Evolutionary conservation across 2,888 invertebrate species (phyloP), one percentile per base, ranked within the genome.

Genomic region (Dasypolia templi): DNA sequence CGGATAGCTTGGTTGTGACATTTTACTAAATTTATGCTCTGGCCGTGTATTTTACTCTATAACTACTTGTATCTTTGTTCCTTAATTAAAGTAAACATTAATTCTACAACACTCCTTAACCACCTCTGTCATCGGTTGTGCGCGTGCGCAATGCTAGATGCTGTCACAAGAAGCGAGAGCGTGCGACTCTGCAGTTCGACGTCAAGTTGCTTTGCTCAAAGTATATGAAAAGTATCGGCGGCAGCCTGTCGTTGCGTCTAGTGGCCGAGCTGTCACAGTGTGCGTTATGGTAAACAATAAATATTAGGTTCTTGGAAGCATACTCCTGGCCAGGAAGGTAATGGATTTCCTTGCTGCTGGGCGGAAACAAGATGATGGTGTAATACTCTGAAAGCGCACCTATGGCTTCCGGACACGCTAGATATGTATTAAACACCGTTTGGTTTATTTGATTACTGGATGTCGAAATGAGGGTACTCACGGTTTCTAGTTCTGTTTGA

Each of bases 311-410:
- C 68, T 75, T 65, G 56, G 74, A 62, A 62, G 62, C 56, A 32
- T 62, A 56, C n/a, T 75, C 26, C 46, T 64, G 26, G 32, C n/a
- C 9, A 29, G 19, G 42, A 56, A 56, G 53, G 9, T 79, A 79
- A 82, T 82, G 49, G 71, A 79, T 82, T 77, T 76, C 53, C 53
- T 42, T 66, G 3, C 29, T 44, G 35, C 59, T 74, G 49, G 46
- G n/a, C 26, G 82, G 46, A 79, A 77, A 77, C 63, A 64, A 63
- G 53, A 77, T 35, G 46, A 53, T 65, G n/a, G 42, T 49, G 58
- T 77, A 63, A 82, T 81, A 67, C 81, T 59, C 42, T 68, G 51
- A 68, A 51, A 51, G 53, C 42, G 5, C 22, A 63, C 32, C 42
- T 53, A 81, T 66, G 44, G 42, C 49, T 35, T 22, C 32, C 19